These are phyloP conservation scores for Pterostichus niger DNA, from an alignment of 2,888 invertebrate genomes.

Conservation along the genomic window DNA sequence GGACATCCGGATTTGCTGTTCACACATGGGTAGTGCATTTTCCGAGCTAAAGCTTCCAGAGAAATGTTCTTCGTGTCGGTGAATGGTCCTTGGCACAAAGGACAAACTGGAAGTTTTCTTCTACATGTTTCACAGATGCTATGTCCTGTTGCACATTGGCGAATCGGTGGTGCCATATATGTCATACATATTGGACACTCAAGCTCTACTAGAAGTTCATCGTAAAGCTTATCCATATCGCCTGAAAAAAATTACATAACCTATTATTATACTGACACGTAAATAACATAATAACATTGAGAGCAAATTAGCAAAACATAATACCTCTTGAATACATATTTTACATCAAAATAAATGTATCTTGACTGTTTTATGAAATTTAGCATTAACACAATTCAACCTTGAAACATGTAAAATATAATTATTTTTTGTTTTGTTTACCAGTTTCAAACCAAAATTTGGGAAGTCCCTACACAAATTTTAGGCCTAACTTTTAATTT, in stretches of 20 bases:
- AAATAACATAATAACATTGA: too few species aligned
- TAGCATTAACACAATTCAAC: background rate
- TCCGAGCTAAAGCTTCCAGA: constrained; percentile 70
- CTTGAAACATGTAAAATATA: background rate
- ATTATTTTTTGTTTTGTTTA: background rate
- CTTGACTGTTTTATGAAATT: background rate
- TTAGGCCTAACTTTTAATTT: background rate
- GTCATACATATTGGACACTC: constrained; percentile 71
- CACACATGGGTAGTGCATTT: constrained; percentile 71
- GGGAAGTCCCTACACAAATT: constrained; percentile 34
- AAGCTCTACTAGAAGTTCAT: constrained; percentile 70
- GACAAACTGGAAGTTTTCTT: constrained; percentile 69
- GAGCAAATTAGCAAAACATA: background rate
- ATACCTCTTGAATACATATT: constrained; percentile 17
- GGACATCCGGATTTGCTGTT: constrained; percentile 69
- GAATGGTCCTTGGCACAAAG: constrained; percentile 70
- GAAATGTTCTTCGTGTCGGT: constrained; percentile 70
- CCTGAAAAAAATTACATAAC: constrained; percentile 16
- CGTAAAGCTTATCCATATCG: constrained; percentile 67
- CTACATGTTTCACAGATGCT: constrained; percentile 70
- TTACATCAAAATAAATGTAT: background rate
- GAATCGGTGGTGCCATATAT: constrained; percentile 70
- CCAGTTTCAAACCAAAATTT: background rate
- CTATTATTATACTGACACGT: background rate
- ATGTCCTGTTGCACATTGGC: constrained; percentile 70